phyloP scores from a whole-genome alignment of 2,888 invertebrate species.

The Scrobipalpa atriplicella region DNA sequence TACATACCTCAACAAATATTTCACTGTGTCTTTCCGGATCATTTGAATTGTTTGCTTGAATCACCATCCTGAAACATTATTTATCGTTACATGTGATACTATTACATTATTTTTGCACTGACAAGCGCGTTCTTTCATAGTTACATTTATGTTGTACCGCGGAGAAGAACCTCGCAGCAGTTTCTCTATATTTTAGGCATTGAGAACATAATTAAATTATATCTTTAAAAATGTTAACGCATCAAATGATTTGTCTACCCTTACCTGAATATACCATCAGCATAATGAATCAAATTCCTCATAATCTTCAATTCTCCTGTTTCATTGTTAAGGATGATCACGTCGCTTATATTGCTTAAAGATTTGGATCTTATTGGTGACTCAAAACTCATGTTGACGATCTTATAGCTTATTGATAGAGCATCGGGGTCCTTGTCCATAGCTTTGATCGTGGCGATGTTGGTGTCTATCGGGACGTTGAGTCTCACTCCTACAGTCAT shows the following conservation, averaged over 20 bases:
- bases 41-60: constrained; percentile 85
- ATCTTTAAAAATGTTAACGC: too few relatives aligned
- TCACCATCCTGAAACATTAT: constrained; percentile 60
- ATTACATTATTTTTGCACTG: too few relatives aligned
- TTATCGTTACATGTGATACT: too few relatives aligned
- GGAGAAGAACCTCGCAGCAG: background rate
- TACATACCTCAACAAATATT: constrained; percentile 73
- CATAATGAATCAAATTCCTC: constrained; percentile 84
- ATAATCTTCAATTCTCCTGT: constrained; percentile 89
- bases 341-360: constrained; percentile 71
- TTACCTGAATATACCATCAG: constrained; percentile 87
- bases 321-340: constrained; percentile 85
- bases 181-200: too few relatives aligned
- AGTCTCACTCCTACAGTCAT: constrained; percentile 88
- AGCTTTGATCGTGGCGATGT: constrained; percentile 86
- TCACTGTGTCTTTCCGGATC: constrained; percentile 78
- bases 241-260: too few relatives aligned
- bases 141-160: too few relatives aligned
- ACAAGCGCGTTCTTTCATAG: too few relatives aligned
- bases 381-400: constrained; percentile 83
- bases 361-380: constrained; percentile 74
- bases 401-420: constrained; percentile 83
- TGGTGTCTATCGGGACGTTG: constrained; percentile 88
- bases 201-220: too few relatives aligned
- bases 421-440: constrained; percentile 87